These are phyloP conservation scores for Brevimyrus niger DNA, from an alignment of 2,113 vertebrate genomes.

Conservation along the genomic window DNA sequence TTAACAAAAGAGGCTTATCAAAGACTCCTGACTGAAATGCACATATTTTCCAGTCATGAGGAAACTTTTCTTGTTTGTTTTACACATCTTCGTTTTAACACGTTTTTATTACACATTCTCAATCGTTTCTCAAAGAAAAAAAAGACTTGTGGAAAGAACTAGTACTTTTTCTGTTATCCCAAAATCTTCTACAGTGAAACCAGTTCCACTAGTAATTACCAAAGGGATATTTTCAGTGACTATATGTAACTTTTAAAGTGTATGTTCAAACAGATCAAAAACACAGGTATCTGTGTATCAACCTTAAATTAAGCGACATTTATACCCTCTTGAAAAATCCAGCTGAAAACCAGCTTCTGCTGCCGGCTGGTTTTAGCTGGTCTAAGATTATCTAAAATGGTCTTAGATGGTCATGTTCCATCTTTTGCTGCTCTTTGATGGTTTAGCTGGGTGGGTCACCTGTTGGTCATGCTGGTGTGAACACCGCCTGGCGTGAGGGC, in stretches of 20 bases:
- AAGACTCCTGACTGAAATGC: background rate
- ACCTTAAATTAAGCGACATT: background rate
- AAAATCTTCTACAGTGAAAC: background rate
- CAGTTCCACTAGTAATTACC: background rate
- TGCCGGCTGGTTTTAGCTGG: background rate
- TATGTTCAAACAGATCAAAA: background rate
- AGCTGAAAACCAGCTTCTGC: background rate
- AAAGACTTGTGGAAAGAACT: constrained; percentile 26
- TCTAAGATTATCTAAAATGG: background rate
- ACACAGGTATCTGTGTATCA: background rate
- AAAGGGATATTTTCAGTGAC: constrained; percentile 17
- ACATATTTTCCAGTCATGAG: background rate
- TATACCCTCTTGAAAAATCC: background rate
- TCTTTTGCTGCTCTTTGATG: background rate
- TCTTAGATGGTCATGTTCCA: background rate
- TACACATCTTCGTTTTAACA: background rate
- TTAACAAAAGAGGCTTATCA: constrained; percentile 16
- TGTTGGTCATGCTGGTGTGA: background rate
- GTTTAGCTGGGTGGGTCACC: background rate
- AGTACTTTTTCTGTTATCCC: constrained; percentile 9
- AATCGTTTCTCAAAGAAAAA: constrained; percentile 22
- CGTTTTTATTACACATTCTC: constrained; percentile 28
- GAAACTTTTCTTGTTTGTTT: background rate
- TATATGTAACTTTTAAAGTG: background rate
- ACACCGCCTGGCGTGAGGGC: too few relatives aligned